Conservation (phyloP, 2,113 vertebrate genomes). For the Hypocryptadius cinnamomeus region DNA sequence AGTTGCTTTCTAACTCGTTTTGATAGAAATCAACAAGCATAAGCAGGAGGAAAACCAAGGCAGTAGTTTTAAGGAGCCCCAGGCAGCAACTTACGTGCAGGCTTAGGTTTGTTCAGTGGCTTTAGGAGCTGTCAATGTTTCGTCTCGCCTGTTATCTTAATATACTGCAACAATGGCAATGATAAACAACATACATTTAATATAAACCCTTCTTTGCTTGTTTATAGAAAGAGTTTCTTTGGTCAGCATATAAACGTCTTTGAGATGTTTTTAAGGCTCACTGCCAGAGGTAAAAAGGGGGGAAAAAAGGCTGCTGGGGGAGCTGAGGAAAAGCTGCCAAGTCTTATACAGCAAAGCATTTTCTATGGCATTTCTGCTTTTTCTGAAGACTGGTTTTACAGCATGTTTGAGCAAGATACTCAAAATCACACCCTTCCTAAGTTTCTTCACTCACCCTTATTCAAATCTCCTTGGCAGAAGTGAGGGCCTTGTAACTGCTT, state of each 20-base stretch:
- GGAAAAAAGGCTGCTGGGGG: not conserved
- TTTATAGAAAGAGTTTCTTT: slow-evolving; percentile 52
- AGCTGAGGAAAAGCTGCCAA: slow-evolving; percentile 12
- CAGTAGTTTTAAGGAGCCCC: not conserved
- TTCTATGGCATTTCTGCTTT: slow-evolving; percentile 8
- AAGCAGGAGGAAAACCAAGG: slow-evolving; percentile 10
- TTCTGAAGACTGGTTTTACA: not conserved
- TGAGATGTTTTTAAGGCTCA: slow-evolving; percentile 35
- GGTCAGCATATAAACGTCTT: slow-evolving; percentile 39
- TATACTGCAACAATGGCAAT: slow-evolving; percentile 48
- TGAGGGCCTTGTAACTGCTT: not conserved
- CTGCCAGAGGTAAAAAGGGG: not conserved
- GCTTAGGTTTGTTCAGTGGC: not conserved
- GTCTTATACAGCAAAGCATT: not conserved
- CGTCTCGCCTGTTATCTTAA: slow-evolving; percentile 43
- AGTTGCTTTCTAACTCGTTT: slow-evolving; percentile 58
- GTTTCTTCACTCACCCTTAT: not conserved
- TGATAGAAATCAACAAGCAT: slow-evolving; percentile 62
- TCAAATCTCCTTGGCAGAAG: not conserved
- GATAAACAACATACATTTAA: slow-evolving; percentile 43
- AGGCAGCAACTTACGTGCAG: slow-evolving; percentile 17
- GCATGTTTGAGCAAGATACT: not conserved
- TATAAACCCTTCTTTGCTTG: slow-evolving; percentile 47
- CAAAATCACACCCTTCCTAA: not conserved
- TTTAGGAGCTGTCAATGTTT: slow-evolving; percentile 37